Evolutionary conservation across 2,113 vertebrate genomes (phyloP).

Genomic region (Mastomys natalensis): DNA sequence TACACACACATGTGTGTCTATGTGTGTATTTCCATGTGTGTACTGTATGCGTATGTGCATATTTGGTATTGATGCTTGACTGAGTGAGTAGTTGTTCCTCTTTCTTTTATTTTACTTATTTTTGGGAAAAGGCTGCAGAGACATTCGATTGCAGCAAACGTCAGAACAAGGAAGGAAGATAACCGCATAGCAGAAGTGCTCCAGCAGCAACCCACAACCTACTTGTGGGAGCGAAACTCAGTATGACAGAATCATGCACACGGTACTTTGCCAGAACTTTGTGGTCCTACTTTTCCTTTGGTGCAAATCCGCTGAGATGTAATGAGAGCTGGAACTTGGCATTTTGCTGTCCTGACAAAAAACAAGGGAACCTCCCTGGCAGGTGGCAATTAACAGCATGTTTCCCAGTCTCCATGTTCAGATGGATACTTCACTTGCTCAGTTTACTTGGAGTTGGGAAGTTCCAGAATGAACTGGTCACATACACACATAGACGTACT

Average conservation of each 20-base stretch:
- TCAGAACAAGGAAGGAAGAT: not conserved
- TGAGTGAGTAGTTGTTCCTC: conserved; percentile 23
- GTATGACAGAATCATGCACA: not conserved
- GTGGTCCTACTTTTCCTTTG: conserved; percentile 37
- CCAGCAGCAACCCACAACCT: not conserved
- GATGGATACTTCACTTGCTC: conserved; percentile 26
- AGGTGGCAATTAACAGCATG: conserved; percentile 64
- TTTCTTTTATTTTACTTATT: not conserved
- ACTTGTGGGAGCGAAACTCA: not conserved
- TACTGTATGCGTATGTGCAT: not conserved
- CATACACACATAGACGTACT: conserved; percentile 39
- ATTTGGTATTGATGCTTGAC: conserved; percentile 4
- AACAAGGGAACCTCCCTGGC: conserved; percentile 27
- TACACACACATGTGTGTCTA: not conserved
- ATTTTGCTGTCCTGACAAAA: conserved; percentile 55
- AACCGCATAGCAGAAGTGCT: conserved; percentile 10
- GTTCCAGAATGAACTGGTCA: conserved; percentile 40
- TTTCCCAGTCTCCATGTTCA: conserved; percentile 34
- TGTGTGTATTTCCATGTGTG: not conserved
- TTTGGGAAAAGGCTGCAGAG: not conserved
- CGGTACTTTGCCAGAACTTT: not conserved
- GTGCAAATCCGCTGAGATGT: not conserved
- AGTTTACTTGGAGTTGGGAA: conserved; percentile 49
- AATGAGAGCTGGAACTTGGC: accelerated
- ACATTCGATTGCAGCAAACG: not conserved